Percentiles rank a stretch among this genome's conserved stretches.
phyloP scores from a whole-genome alignment of 2,888 invertebrate genomes.

The Noctua comes region DNA sequence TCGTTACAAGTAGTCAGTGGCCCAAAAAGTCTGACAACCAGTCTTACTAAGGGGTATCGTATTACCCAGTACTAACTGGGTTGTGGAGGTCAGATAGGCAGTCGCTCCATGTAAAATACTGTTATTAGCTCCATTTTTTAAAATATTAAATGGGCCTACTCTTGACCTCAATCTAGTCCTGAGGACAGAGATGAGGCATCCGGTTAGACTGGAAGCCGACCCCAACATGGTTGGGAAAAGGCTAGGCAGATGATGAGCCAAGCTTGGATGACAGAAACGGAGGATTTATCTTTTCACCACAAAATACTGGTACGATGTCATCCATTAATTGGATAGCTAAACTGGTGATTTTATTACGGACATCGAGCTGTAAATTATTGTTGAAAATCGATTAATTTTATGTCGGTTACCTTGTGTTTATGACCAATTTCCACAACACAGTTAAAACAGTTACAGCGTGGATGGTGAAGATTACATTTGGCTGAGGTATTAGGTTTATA shows the following conservation, averaged over 20 bases:
- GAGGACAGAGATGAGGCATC: no score
- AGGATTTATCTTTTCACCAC: conserved; percentile 22
- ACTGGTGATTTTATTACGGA: conserved; percentile 37
- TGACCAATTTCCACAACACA: conserved; percentile 33
- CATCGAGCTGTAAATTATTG: conserved; percentile 26
- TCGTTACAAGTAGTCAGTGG: no score
- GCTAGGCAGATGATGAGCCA: neutral
- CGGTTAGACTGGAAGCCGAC: no score
- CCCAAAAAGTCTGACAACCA: no score
- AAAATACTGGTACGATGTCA: conserved; percentile 22
- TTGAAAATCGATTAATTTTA: conserved; percentile 37
- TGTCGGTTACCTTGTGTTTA: conserved; percentile 26
- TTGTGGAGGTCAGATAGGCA: no score
- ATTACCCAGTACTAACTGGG: no score
- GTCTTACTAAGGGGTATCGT: no score
- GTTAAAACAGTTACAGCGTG: neutral
- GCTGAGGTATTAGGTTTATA: neutral
- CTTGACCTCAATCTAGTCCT: no score
- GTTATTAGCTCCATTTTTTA: no score
- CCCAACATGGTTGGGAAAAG: no score
- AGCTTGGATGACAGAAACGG: conserved; percentile 29
- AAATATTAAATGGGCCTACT: no score
- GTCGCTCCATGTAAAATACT: no score
- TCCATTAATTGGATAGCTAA: conserved; percentile 19
- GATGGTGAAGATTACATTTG: neutral